Evolutionary conservation across 2,113 vertebrate species (phyloP), one percentile per base, ranked within the genome.

Genomic region (Scytalopus superciliaris): DNA sequence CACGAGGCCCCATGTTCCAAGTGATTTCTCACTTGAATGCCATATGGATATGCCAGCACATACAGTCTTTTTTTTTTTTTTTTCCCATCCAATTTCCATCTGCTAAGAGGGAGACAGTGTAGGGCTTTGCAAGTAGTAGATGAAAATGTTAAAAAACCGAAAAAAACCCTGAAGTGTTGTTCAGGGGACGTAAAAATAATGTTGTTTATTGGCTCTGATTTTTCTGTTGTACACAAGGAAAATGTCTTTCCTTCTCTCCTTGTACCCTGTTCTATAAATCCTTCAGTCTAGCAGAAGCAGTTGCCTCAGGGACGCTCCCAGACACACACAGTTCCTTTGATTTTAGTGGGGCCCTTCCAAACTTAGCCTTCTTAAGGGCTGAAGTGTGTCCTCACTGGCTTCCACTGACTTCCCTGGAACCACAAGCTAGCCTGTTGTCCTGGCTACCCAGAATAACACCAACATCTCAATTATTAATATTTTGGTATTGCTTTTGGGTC

Each of bases 11-110:
- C 64, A 30, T 90, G 90, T 96, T 97, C 90, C 90, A 93, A 96
- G 92, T 94, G 93, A 94, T 95, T 96, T 94, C 80, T 97, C 96
- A 96, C 92, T 96, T 96, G 45, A 75, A 87, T 87, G 92, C 94
- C 94, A 97, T 96, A 96, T 94, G 94, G 96, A 92, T 93, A 90
- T 93, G 92, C 93, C 93, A 94, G 92, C 92, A 95, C 93, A 93
- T 96, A 86, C 87, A 94, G 93, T 28, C 66, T 87, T 94, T 82
- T 94, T 89, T 82, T 70, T 77, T 56, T n/a, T 57, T 59, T 45
- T 12, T 63, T 70, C 44, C 23, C 19, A 35, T 95, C 89, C 62
- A 72, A 64, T 91, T 91, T 91, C 94, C 95, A 96, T 96, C 96
- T 97, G 96, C 96, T 93, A 25, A 91, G 91, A 96, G 39, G 87